Base-by-base conservation (phyloP, 2,888 invertebrate species). In the Ormyrus thymus region DNA sequence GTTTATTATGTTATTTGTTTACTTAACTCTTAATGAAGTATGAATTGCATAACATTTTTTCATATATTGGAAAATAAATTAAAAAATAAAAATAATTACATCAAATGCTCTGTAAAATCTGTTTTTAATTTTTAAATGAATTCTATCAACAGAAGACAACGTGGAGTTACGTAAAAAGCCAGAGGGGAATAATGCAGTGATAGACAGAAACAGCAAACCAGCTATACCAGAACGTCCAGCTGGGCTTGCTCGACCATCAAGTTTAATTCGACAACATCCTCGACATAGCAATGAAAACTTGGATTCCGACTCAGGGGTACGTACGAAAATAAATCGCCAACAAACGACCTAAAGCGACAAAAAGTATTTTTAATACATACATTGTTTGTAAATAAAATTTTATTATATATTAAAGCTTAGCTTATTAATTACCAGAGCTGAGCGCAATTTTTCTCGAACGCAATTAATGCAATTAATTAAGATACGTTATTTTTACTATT, bases 151-250 rank as follows among this genome's bases (percentile, higher is more conserved):
- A 29, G 29, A 29, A 29, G 29, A 29, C 51, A 90, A 89, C 64
- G 92, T 93, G 62, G 92, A 92, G 86, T 87, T 94, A 82, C 91
- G 94, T 46, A 88, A 87, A 81, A 90, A 90, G 71, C 71, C 86
- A 5, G 87, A 90, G 53, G 84, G 81, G 45, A 86, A 82, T 80
- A 85, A 82, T 83, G 73, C 85, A 66, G 82, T 82, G 58, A 74
- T 82, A 65, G 89, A 89, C 55, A 86, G 86, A 81, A 86, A 83
- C 82, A 88, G 92, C 87, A 96, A 96, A 90, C 96, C 96, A 7
- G 95, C 94, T 70, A 93, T 96, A 83, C 96, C 96, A 69, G 95
- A 96, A 89, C 92, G 96, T 76, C 96, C 96, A 68, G 93, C 94
- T 58, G 93, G 94, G 64, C 91, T 95, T 78, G 92, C 93, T 29